Evolutionary conservation across 2,888 invertebrate genomes (phyloP), one percentile per base, ranked within the genome.

Genomic region (Coremacera marginata): DNA sequence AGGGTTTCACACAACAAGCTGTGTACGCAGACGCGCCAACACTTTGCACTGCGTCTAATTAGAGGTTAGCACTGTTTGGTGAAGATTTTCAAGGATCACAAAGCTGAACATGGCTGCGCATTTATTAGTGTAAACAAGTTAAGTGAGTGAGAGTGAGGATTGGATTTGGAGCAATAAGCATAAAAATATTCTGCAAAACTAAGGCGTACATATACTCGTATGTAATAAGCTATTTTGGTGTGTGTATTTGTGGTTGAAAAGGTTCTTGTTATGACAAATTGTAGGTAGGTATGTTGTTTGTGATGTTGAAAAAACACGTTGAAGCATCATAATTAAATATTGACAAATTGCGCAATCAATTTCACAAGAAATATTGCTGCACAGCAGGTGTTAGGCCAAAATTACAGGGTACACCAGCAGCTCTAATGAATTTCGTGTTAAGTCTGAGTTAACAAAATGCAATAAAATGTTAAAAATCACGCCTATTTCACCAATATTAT

Each of bases 111-210:
- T 68, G 68, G 49, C 55, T 52, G 52, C 70, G 70, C 70, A 70
- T 70, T 70, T 70, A 70, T 70, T 19, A 70, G 52, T 70, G 70
- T 55, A 70, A 70, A 70, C 70, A 70, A 55, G 70, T 70, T 70
- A 70, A 70, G 31, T 55, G 70, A 34, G 55, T 11, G 55, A 31
- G 19, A 19, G 19, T 49, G n/a, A 27, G n/a, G 31, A 65, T 19
- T 22, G 60, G 25, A 27, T 34, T 68, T 34, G 51, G 3, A 63
- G 22, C 44, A 60, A 25, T 27, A 19, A 65, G 31, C n/a, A 65
- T 22, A 25, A 68, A 25, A 14, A 14, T 8, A 8, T n/a, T 37
- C 37, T n/a, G 44, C 44, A 5, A 22, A n/a, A 34, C 55, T 7
- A 55, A 70, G 70, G 70, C 70, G 70, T 70, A 55, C 34, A 70